Base-by-base conservation (phyloP, 92 coral and sea anemone genomes). In the Pocillopora meandrina region DNA sequence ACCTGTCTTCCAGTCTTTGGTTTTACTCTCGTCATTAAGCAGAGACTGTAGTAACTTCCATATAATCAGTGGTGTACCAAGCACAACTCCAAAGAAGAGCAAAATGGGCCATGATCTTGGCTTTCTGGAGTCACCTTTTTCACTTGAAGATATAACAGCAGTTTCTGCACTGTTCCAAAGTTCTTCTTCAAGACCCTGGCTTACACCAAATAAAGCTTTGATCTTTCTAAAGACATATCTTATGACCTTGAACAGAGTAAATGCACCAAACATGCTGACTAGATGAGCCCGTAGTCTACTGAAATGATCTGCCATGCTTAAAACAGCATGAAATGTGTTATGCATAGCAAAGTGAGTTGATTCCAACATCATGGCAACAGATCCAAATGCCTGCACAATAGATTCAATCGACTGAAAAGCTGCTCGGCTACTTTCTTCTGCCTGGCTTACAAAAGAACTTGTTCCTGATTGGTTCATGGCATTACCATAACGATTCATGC, bases 351-450 rank as follows among this genome's bases (percentile, higher is more conserved):
- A 96, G 77, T 94, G 98, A 0, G 99, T 96, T 65, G 99, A 96
- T 49, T 96, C 99, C 67, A 96, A 74, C 99, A 96, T 96, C 99
- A 95, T 96, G 2, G 99, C 95, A 56, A 96, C 92, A 14, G 99
- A 96, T 31, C 99, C 99, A 91, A 96, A 96, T 6, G 99, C 99
- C 58, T 96, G 99, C 42, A 96, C 99, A 47, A 96, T 92, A 18
- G 99, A 92, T 69, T 92, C 98, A 9, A 96, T 94, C 23, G 99
- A 96, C 82, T 96, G 98, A 76, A 96, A 96, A 3, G 99, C 99
- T 17, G 96, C 95, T 52, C 91, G 89, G 72, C 97, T 92, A 85
- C 95, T 92, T 72, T 95, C 97, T 57, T 96, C 99, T 2, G 99
- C 99, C 49, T 90, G 93, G n/a, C 93, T 86, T 26, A 93, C 95